A percentile compares a stretch with the other conserved stretches of the same genome.
These are phyloP conservation scores for Gymnarchus niloticus DNA, from an alignment of 2,113 vertebrate genomes.

Conservation along the genomic window DNA sequence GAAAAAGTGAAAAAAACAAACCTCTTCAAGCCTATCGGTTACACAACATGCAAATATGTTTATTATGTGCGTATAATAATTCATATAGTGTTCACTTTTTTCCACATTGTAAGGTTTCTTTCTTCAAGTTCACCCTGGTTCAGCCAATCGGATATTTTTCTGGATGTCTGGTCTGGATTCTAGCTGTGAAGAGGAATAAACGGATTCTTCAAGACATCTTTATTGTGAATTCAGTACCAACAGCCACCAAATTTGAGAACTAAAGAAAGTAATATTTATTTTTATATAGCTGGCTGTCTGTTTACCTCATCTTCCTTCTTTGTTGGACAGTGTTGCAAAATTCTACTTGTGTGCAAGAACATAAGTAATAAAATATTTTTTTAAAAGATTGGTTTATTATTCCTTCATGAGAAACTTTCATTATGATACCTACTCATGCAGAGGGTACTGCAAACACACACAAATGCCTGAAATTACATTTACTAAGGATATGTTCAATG, in stretches of 20 bases:
- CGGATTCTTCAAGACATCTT: not conserved
- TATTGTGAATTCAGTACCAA: conserved; percentile 14
- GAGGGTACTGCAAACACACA: not conserved
- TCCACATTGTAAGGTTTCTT: not conserved
- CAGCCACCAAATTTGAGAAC: conserved; percentile 4
- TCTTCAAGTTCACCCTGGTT: not conserved
- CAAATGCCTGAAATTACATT: not conserved
- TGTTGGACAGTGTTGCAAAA: conserved; percentile 12
- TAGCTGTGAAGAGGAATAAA: not conserved
- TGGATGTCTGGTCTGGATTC: not conserved
- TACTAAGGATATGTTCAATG: not conserved
- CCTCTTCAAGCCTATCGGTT: not conserved
- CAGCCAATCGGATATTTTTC: not conserved
- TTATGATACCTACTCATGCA: conserved; percentile 10
- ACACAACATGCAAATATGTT: not conserved
- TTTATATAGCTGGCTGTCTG: conserved; percentile 24
- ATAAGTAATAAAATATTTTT: conserved; percentile 22
- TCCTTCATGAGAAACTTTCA: conserved; percentile 15
- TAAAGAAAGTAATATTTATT: not conserved
- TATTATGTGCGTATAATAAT: not conserved
- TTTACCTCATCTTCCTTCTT: not conserved
- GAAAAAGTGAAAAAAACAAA: not conserved
- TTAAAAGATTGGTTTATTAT: conserved; percentile 16
- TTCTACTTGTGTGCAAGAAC: conserved; percentile 10
- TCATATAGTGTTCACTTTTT: too few relatives aligned